These are phyloP conservation scores for Solenopsis fugax DNA, from an alignment of 1,140 invertebrate species.

Conservation along the genomic window DNA sequence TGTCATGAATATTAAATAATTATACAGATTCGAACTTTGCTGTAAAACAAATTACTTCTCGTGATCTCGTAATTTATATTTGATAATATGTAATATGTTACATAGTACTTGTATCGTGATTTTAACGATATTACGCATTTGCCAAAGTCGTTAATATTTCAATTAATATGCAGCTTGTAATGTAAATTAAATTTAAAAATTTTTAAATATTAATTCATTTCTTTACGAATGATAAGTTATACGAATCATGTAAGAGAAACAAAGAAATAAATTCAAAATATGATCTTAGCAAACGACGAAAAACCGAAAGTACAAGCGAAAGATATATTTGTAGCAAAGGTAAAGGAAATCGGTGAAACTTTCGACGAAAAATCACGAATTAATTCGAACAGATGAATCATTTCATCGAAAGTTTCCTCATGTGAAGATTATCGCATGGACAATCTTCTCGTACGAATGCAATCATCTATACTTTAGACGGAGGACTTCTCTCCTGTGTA, in stretches of 20 bases:
- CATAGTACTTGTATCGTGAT: neutral
- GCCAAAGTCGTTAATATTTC: neutral
- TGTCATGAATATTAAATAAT: constrained; percentile 6
- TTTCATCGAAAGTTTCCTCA: constrained; percentile 41
- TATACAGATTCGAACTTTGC: constrained; percentile 25
- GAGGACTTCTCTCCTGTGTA: constrained; percentile 69
- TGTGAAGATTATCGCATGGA: constrained; percentile 66
- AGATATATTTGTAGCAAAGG: constrained; percentile 50
- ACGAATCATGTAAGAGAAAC: neutral
- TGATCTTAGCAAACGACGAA: constrained; percentile 11
- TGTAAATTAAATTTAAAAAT: neutral
- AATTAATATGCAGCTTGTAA: neutral
- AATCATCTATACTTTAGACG: constrained; percentile 67
- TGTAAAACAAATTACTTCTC: constrained; percentile 1
- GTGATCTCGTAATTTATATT: neutral
- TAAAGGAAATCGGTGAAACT: constrained; percentile 47
- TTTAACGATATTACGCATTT: neutral
- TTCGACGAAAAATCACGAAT: constrained; percentile 35
- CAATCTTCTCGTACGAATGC: constrained; percentile 73
- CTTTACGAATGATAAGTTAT: neutral
- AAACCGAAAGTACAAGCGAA: constrained; percentile 36
- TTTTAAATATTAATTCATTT: neutral
- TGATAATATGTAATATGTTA: neutral
- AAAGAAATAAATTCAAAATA: constrained; percentile 16
- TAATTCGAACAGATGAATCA: neutral